Percentiles rank a stretch among this genome's conserved stretches.
These are phyloP conservation scores for Pantelozetes paolii DNA, from an alignment of 2,888 invertebrate species.

Conservation along the genomic window DNA sequence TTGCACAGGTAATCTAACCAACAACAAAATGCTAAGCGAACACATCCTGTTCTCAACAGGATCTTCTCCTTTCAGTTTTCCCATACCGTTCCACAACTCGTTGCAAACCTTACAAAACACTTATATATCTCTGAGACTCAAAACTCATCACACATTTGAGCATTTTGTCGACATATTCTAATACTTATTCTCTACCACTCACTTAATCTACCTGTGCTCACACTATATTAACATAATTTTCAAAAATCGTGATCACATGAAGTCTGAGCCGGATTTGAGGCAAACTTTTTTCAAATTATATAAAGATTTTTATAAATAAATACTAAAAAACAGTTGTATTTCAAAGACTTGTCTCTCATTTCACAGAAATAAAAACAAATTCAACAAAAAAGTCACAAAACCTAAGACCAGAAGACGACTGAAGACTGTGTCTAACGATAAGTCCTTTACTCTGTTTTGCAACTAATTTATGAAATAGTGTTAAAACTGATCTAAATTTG, in stretches of 20 bases:
- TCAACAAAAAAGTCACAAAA: no score
- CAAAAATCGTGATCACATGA: slow-evolving; percentile 3
- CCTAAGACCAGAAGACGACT: not conserved
- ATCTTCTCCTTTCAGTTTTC: slow-evolving; percentile 28
- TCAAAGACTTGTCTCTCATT: no score
- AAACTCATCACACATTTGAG: not conserved
- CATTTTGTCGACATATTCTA: not conserved
- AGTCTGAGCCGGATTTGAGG: slow-evolving; percentile 1
- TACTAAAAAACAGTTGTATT: not conserved
- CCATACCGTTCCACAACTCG: not conserved
- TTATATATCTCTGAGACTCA: no score
- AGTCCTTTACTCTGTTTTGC: not conserved
- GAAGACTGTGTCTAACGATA: not conserved
- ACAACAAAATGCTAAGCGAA: slow-evolving; percentile 17
- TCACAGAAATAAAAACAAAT: no score
- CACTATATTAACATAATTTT: not conserved
- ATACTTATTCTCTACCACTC: not conserved
- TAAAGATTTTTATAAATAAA: not conserved
- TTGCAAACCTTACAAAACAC: not conserved
- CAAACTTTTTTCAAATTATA: not conserved
- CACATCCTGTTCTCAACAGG: slow-evolving; percentile 30
- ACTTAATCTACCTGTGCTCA: not conserved
- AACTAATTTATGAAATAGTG: slow-evolving; percentile 10
- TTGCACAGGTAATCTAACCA: not conserved
- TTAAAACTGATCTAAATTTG: not conserved